These are phyloP conservation scores for Melitaea athalia DNA, from an alignment of 2,888 invertebrate species.

Conservation along the genomic window DNA sequence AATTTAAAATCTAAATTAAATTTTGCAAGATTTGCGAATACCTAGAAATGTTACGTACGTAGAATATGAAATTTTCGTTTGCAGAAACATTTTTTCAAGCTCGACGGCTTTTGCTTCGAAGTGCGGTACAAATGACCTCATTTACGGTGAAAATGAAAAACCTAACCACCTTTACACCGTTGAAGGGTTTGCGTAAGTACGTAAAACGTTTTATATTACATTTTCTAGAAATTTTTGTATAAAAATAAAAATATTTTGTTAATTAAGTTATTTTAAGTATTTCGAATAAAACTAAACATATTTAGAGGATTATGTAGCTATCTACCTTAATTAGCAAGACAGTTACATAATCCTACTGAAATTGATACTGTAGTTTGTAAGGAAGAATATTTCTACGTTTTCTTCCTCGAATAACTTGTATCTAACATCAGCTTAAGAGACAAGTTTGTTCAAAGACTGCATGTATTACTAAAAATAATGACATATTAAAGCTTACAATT, in stretches of 20 bases:
- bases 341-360: too few species aligned
- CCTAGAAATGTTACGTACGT: constrained; percentile 5
- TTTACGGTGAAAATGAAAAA: constrained; percentile 31
- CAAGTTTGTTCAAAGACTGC: too few species aligned
- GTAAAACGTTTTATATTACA: constrained; percentile 23
- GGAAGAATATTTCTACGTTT: too few species aligned
- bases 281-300: too few species aligned
- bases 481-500: too few species aligned
- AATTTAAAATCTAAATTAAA: too few species aligned
- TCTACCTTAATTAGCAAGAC: too few species aligned
- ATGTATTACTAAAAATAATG: too few species aligned
- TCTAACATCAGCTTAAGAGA: too few species aligned
- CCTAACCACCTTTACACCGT: constrained; percentile 19
- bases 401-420: too few species aligned
- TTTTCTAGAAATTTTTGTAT: constrained; percentile 22
- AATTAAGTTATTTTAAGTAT: not conserved
- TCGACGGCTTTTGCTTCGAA: constrained; percentile 13
- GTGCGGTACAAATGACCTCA: constrained; percentile 32
- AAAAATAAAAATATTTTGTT: constrained; percentile 1
- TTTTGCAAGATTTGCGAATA: not conserved
- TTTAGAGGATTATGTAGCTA: too few species aligned
- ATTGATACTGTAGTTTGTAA: too few species aligned
- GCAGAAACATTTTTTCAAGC: constrained; percentile 21
- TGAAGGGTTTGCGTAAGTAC: constrained; percentile 18
- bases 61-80: constrained; percentile 13